Evolutionary conservation across 2,797 vertebrate genomes (phyloP), one percentile per base, ranked within the genome.

Genomic region (Vipera latastei): DNA sequence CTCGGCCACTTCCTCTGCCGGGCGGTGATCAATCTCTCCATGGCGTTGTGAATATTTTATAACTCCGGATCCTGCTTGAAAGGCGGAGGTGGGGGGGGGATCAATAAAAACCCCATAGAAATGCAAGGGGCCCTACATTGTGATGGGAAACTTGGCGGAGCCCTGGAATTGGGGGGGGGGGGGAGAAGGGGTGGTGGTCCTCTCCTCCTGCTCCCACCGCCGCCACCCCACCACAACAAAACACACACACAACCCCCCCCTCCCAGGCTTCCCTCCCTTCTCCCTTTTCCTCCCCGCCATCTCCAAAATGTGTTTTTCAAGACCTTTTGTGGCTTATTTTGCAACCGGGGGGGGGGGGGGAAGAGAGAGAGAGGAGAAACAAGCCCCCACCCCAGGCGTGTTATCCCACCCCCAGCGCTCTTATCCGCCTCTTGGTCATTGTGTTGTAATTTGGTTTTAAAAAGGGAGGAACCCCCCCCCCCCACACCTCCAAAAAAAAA

Each of bases 21-120:
- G 92, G 78, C 93, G 94, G 90, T 0, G 91, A 96, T 91, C 92
- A 91, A 96, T 91, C 93, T 95, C 93, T 88, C 63, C 0, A 94
- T 78, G 48, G 95, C 38, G 91, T 63, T 28, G 94, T 95, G 94
- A 94, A 88, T 96, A 94, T 94, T 96, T 96, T 94, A 95, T 90
- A 69, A 94, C 65, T 89, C 85, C 91, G 16, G 51, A 53, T 90
- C 73, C 83, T 60, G 59, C 89, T 90, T 92, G 91, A 88, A 61
- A 92, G 88, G 55, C 61, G 3, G 14, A n/a, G 14, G 48, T 65
- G 83, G 55, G 51, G 3, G 13, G 44, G 14, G 48, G 86, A 93
- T 93, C 93, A 90, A 93, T 93, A 93, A 92, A 90, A 87, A 16
- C 18, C n/a, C 91, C 57, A 90, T 92, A 93, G 88, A 92, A 87